phyloP scores from a whole-genome alignment of 1,140 invertebrate genomes.

The Stratiolaelaps scimitus region DNA sequence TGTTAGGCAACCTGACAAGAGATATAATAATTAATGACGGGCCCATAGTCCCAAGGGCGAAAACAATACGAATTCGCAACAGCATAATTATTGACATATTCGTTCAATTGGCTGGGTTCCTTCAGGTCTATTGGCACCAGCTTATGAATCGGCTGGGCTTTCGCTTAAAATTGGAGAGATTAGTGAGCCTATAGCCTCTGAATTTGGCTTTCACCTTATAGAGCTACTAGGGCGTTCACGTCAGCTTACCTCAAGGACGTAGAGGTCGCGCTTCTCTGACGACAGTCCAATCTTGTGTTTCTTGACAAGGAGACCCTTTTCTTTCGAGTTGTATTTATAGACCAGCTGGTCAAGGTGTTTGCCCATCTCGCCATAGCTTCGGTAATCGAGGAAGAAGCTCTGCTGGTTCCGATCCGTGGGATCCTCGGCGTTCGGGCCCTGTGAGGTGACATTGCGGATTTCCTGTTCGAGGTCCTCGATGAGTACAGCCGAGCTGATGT shows the following conservation, averaged over 20 bases:
- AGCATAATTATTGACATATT: not conserved
- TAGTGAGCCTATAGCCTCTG: too few relatives aligned
- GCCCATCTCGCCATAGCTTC: constrained; percentile 14
- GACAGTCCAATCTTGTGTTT: constrained; percentile 27
- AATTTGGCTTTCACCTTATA: too few relatives aligned
- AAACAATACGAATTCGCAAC: too few relatives aligned
- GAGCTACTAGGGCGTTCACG: not conserved
- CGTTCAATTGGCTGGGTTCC: too few relatives aligned
- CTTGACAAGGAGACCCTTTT: constrained; percentile 16
- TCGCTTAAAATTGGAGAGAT: too few relatives aligned
- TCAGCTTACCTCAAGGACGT: constrained; percentile 4
- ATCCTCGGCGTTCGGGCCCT: not conserved
- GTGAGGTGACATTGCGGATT: constrained; percentile 11
- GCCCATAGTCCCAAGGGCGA: too few relatives aligned
- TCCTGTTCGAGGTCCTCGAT: constrained; percentile 22
- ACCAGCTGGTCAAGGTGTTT: constrained; percentile 18
- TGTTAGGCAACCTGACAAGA: too few relatives aligned
- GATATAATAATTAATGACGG: too few relatives aligned
- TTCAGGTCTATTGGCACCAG: too few relatives aligned
- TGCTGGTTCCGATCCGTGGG: constrained; percentile 9
- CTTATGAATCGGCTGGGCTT: too few relatives aligned
- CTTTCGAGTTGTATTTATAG: constrained; percentile 27
- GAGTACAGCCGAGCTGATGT: constrained; percentile 25
- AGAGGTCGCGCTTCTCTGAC: constrained; percentile 12
- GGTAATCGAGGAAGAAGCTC: constrained; percentile 17